phyloP scores from a whole-genome alignment of 1,140 invertebrate genomes.

The Drosophila sturtevanti region DNA sequence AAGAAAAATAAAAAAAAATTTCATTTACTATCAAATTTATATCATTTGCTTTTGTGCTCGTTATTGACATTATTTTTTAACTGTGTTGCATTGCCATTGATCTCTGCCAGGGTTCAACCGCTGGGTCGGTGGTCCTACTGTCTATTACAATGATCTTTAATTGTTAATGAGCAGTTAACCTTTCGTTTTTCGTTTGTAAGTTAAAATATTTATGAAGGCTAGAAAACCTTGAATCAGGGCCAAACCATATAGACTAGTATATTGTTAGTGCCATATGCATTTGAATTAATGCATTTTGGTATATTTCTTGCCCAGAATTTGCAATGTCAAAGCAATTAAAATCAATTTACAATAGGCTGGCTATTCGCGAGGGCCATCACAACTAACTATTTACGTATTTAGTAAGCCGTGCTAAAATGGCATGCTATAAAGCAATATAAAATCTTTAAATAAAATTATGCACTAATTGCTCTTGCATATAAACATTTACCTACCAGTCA shows the following conservation, averaged over 20 bases:
- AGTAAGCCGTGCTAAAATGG: constrained; percentile 44
- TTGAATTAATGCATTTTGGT: constrained; percentile 23
- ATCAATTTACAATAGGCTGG: constrained; percentile 19
- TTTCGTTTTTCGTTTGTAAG: constrained; percentile 26
- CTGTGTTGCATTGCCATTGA: constrained; percentile 3
- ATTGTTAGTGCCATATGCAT: constrained; percentile 5
- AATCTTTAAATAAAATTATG: constrained; percentile 39
- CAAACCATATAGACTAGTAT: constrained; percentile 2
- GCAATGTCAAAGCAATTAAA: constrained; percentile 71
- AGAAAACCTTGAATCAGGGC: constrained; percentile 37
- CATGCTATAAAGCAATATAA: constrained; percentile 69
- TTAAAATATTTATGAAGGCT: constrained; percentile 19
- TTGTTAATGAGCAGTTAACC: constrained; percentile 46
- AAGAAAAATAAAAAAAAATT: not conserved
- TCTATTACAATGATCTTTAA: constrained; percentile 41
- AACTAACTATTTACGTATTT: constrained; percentile 1
- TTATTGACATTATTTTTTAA: constrained; percentile 8
- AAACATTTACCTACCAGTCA: constrained; percentile 19
- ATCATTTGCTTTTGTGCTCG: constrained; percentile 4
- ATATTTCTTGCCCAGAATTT: constrained; percentile 34
- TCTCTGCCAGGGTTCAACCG: constrained; percentile 5
- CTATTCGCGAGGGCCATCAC: constrained; percentile 27
- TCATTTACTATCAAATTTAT: constrained; percentile 26
- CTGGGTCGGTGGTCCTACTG: constrained; percentile 37
- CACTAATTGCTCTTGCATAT: constrained; percentile 50